phyloP scores from a whole-genome alignment of 2,888 invertebrate genomes.

The Acanthopleura granulata region DNA sequence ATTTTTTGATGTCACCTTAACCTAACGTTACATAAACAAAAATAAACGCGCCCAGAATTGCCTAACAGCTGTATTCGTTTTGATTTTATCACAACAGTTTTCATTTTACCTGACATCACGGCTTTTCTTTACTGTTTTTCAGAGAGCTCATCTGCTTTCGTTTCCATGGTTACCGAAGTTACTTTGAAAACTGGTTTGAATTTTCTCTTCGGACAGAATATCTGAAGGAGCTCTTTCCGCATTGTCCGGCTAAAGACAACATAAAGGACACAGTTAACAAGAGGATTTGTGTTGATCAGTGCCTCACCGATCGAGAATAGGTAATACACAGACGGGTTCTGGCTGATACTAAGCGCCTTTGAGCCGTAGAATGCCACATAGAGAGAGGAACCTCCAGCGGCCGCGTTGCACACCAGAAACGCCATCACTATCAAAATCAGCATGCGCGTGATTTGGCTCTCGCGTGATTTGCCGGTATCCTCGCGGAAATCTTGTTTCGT shows the following conservation, averaged over 20 bases:
- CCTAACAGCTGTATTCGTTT: too few species aligned
- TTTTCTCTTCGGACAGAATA: not conserved
- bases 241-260: not conserved
- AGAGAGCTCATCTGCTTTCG: too few species aligned
- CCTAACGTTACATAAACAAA: too few species aligned
- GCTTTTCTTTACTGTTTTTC: too few species aligned
- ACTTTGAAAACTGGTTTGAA: too few species aligned
- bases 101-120: too few species aligned
- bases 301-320: not conserved
- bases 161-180: too few species aligned
- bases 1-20: too few species aligned
- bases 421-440: not conserved
- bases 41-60: too few species aligned
- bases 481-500: not conserved
- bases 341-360: not conserved
- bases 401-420: not conserved
- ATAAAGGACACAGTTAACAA: not conserved
- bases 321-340: not conserved
- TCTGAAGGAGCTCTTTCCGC: not conserved
- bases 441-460: not conserved
- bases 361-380: not conserved
- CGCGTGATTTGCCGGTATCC: not conserved
- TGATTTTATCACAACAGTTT: too few species aligned
- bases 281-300: not conserved
- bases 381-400: not conserved